Base-by-base conservation (phyloP, 1,140 invertebrate genomes). In the Mamestra configurata region DNA sequence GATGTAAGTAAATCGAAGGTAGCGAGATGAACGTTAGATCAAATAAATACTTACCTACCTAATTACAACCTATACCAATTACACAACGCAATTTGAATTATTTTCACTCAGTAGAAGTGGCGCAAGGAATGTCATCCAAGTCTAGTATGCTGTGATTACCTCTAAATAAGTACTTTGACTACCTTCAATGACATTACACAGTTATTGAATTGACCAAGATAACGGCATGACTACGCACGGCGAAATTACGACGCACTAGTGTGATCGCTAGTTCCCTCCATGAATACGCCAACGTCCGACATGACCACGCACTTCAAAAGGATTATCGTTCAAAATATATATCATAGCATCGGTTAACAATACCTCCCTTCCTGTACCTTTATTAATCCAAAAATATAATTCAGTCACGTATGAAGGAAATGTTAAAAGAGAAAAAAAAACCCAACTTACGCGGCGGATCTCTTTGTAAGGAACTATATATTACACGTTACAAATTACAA, bases 241-340 rank as follows among this genome's bases (percentile, higher is more conserved):
- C 83, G 85, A 91, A 92, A 90, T 90, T 93, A 91, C 90, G 91
- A 93, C 92, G 93, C 92, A 94, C 88, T 92, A 89, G 66, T 79
- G 57, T 51, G 83, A 80, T 51, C 76, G 77, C 78, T 80, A 61
- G 80, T 84, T 86, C 80, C 66, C 76, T 82, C 37, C 81, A 82
- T 64, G 78, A 82, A 81, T 79, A 46, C 64, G 59, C 43, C 37
- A 81, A 82, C 57, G 70, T 77, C 78, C 49, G 20, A 79, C 37
- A 76, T 59, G 37, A 77, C 84, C 81, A 81, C 78, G 64, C 75
- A 70, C 59, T 59, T 55, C 31, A 18, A 76, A 46, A 15, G 18
- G 71, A 71, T 7, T 37, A 66, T 6, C 1, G 20, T 49, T 35
- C 27, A 49, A 66, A 37, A 76, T 46, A 46, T 22, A 76, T 27